These are phyloP conservation scores for Agrochola litura DNA, from an alignment of 2,888 invertebrate genomes.

Conservation along the genomic window DNA sequence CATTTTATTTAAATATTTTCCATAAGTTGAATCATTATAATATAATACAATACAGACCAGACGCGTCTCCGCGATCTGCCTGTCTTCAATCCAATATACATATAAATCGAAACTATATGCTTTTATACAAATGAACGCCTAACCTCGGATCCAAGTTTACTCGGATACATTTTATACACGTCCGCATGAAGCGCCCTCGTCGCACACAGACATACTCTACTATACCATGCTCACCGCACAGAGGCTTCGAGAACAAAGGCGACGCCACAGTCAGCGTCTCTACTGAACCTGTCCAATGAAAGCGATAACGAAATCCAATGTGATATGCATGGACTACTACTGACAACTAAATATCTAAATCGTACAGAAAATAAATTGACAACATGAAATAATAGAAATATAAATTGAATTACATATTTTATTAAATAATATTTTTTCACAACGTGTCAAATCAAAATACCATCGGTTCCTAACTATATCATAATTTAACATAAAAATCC, in stretches of 20 bases:
- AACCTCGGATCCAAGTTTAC: slow-evolving; percentile 58
- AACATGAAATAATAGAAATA: slow-evolving; percentile 50
- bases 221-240: not conserved
- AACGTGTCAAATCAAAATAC: slow-evolving; percentile 57
- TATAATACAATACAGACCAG: slow-evolving; percentile 82
- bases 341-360: slow-evolving; percentile 41
- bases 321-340: slow-evolving; percentile 4
- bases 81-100: slow-evolving; percentile 75
- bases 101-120: slow-evolving; percentile 65
- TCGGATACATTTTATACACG: slow-evolving; percentile 78
- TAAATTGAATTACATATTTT: slow-evolving; percentile 47
- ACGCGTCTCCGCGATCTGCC: slow-evolving; percentile 38
- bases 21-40: slow-evolving; percentile 80
- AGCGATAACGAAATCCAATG: slow-evolving; percentile 13
- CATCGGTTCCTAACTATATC: slow-evolving; percentile 50
- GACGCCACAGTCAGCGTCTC: not conserved
- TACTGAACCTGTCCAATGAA: not conserved
- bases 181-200: slow-evolving; percentile 30
- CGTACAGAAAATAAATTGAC: slow-evolving; percentile 49
- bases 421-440: slow-evolving; percentile 58
- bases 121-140: slow-evolving; percentile 70
- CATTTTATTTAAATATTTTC: slow-evolving; percentile 88
- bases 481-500: slow-evolving; percentile 52
- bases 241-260: not conserved
- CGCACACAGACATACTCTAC: not conserved